phyloP scores from a whole-genome alignment of 1,140 invertebrate species.

The Diorhabda carinulata region DNA sequence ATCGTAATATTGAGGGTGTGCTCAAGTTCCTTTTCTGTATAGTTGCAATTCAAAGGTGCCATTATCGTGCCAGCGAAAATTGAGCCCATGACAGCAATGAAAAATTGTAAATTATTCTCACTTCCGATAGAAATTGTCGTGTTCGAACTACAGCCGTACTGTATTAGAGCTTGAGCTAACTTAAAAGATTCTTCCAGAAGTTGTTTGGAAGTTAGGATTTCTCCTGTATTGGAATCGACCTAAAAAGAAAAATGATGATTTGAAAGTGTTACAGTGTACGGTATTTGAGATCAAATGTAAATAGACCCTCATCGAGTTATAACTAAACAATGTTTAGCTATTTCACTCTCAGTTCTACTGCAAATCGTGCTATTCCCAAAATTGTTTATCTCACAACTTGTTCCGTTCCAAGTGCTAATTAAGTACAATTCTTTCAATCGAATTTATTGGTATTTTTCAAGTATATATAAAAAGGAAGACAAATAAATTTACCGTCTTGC shows the following conservation, averaged over 20 bases:
- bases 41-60: slow-evolving; percentile 57
- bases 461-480: no score
- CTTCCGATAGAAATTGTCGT: slow-evolving; percentile 52
- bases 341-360: no score
- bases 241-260: slow-evolving; percentile 15
- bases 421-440: no score
- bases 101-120: slow-evolving; percentile 56
- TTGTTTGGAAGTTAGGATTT: slow-evolving; percentile 18
- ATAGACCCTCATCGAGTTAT: no score
- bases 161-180: slow-evolving; percentile 27
- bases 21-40: slow-evolving; percentile 53
- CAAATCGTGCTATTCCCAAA: no score
- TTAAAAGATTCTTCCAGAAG: slow-evolving; percentile 26
- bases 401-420: no score
- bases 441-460: no score
- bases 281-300: no score
- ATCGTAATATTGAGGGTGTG: slow-evolving; percentile 52
- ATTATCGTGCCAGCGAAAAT: slow-evolving; percentile 53
- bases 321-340: no score
- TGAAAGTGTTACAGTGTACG: no score
- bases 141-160: slow-evolving; percentile 22
- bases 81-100: slow-evolving; percentile 49
- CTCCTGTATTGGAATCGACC: slow-evolving; percentile 25
- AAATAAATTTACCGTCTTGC: no score
- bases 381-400: no score